Base-by-base conservation (phyloP, 1,140 invertebrate genomes). In the Sarcophaga peregrina region DNA sequence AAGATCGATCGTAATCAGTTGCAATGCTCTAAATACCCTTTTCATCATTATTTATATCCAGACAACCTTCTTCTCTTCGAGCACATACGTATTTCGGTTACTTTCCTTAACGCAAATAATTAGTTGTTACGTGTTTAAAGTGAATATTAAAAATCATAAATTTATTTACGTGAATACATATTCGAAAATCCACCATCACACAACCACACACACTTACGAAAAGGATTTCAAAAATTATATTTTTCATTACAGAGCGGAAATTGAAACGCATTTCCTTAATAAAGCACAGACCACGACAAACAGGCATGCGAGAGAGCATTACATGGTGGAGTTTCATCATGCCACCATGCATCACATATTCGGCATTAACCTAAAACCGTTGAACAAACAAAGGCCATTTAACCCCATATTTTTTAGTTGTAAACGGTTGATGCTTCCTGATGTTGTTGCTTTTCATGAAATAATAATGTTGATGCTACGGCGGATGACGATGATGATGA, bases 201-300 rank as follows among this genome's bases (percentile, higher is more conserved):
- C 15, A 10, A 47, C n/a, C 17, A 47, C 0, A 10, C 11, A 17
- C 17, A 17, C 47, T 50, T 2, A 20, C 75, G 15, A n/a, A 78
- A 78, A 50, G 75, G 75, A 11, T 46, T 74, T 74, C 5, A 45
- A 15, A 45, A 45, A 20, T 78, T 75, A 50, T 9, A 8, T n/a
- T 50, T 48, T 78, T 78, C 75, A 78, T 78, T 78, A 78, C 50
- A 50, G 17, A 78, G 17, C 75, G 75, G 75, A 78, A 78, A 78
- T 78, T 78, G 75, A 78, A 78, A 50, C 75, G 75, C 75, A 78
- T 78, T 78, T 78, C 75, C 75, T 78, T 78, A 50, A 47, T 75
- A 47, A 75, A 47, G 73, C 8, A 72, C n/a, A 47, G 73, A 47
- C 45, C n/a, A 47, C n/a, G 45, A 15, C 54, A 58, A 58, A 58